Conservation (phyloP, 2,797 vertebrate genomes). For the Chrosomus eos region DNA sequence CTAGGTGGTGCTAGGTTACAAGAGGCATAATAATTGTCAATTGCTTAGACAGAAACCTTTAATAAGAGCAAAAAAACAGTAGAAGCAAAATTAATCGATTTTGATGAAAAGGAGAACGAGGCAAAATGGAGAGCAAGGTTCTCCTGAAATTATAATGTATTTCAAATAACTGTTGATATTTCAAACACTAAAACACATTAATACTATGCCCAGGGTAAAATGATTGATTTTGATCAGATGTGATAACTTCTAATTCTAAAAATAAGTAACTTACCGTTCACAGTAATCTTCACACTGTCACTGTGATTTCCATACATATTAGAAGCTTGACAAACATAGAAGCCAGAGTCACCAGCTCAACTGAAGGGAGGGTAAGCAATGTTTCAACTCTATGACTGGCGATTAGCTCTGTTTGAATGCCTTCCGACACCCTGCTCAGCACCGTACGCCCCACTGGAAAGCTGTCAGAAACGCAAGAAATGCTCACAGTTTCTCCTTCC, state of each 20-base stretch:
- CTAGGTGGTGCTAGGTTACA: slow-evolving; percentile 72
- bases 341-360: slow-evolving; percentile 74
- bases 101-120: neutral
- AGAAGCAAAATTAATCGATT: neutral
- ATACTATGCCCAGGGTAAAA: neutral
- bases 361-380: slow-evolving; percentile 72
- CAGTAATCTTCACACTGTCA: slow-evolving; percentile 68
- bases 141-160: neutral
- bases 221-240: neutral
- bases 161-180: neutral
- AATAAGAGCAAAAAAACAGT: neutral
- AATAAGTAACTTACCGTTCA: slow-evolving; percentile 76
- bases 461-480: slow-evolving; percentile 81
- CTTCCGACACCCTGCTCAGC: slow-evolving; percentile 71
- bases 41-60: neutral
- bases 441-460: slow-evolving; percentile 73
- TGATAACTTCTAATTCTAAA: neutral
- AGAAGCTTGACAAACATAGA: slow-evolving; percentile 82
- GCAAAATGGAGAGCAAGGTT: slow-evolving; percentile 26
- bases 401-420: slow-evolving; percentile 61
- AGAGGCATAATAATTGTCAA: slow-evolving; percentile 33
- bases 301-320: slow-evolving; percentile 77
- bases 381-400: slow-evolving; percentile 67
- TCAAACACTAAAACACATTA: neutral
- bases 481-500: slow-evolving; percentile 79